Base-by-base conservation (phyloP, 2,797 vertebrate species). In the Chelon auratus region DNA sequence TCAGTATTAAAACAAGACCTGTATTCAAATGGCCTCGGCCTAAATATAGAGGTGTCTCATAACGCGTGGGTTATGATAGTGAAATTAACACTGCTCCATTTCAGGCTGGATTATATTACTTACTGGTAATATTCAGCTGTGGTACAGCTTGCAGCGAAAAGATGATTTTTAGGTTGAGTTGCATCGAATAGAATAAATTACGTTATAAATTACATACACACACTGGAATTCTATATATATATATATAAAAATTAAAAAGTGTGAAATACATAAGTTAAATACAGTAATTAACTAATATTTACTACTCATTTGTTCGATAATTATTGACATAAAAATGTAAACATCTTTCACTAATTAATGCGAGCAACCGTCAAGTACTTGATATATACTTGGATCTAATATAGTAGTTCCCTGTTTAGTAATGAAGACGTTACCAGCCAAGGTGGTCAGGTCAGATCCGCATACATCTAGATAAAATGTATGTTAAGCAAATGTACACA, bases 1-100 rank as follows among this genome's bases (percentile, higher is more conserved):
- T 94, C 93, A 91, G 92, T 95, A 93, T 93, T 96, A 95, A 94
- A 94, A 94, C 94, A 95, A 94, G 94, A 95, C 94, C 93, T 89
- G 95, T 95, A 96, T 94, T 94, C 94, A 95, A 88, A 92, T 85
- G 85, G 78, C 78, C 83, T 87, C 80, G 53, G 36, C 86, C 92
- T 93, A 92, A 92, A 93, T 92, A 92, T 93, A 93, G 89, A 90
- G 42, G 37, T 72, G 83, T 82, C 84, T 91, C 83, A 82, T 85
- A 91, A 89, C 85, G 78, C 81, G 81, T 43, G 63, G 63, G 83
- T 87, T 90, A 88, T 88, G 87, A 89, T 84, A 66, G 71, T 51
- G 72, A 90, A 89, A 89, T 87, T 86, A 91, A 89, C 83, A 90
- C 37, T 33, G 71, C 73, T 81, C 68, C 60, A 48, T 65, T 81